Evolutionary conservation across 2,113 vertebrate genomes (phyloP).

Genomic region (Tachuris rubrigastra): DNA sequence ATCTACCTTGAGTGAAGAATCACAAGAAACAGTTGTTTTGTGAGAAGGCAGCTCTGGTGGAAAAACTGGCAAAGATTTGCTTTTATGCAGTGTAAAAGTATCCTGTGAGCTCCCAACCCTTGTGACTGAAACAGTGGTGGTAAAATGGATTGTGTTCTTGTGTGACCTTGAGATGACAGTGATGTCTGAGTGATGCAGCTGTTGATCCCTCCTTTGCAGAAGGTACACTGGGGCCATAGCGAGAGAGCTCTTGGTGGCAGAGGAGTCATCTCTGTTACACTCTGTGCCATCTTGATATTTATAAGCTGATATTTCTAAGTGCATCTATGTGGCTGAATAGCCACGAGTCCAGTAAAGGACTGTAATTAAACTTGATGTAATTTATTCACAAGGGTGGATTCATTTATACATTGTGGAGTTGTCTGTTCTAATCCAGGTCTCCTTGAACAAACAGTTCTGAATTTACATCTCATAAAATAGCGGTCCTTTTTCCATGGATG

Average conservation of each 20-base stretch:
- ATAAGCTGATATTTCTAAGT: background rate
- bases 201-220: background rate
- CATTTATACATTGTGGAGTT: background rate
- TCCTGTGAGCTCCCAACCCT: background rate
- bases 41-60: background rate
- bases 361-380: background rate
- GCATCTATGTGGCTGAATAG: background rate
- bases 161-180: background rate
- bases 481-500: background rate
- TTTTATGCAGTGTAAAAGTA: background rate
- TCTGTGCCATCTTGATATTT: background rate
- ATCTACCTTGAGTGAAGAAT: background rate
- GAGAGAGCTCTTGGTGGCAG: background rate
- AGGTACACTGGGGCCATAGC: background rate
- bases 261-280: background rate
- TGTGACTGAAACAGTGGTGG: background rate
- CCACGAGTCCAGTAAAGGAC: background rate
- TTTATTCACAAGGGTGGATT: background rate
- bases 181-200: background rate
- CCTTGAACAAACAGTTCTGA: background rate
- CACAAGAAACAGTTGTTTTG: background rate
- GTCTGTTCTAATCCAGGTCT: slow-evolving; percentile 2
- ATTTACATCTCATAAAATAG: background rate
- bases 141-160: background rate
- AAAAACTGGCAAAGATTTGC: background rate